Evolutionary conservation across 2,113 vertebrate species (phyloP).

Genomic region (Hyla sarda): DNA sequence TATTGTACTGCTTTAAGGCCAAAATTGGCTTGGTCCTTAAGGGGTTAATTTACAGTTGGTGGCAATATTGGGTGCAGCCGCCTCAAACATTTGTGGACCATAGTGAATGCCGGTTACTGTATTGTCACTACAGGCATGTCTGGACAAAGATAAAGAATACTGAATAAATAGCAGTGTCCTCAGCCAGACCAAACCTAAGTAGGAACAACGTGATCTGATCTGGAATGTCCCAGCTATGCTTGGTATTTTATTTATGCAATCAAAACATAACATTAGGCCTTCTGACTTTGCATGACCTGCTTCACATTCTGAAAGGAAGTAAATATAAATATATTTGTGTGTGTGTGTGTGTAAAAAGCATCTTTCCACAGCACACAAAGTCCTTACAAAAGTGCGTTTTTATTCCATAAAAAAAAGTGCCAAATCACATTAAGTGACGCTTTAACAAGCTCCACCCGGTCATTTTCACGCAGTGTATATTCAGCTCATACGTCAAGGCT

Average conservation of each 20-base stretch:
- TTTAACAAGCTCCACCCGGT: too few relatives aligned
- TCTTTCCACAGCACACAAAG: too few relatives aligned
- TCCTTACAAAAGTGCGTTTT: too few relatives aligned
- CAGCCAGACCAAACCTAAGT: not conserved
- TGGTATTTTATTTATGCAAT: slow-evolving; percentile 34
- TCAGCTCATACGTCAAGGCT: too few relatives aligned
- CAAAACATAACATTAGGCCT: not conserved
- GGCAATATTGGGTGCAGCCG: not conserved
- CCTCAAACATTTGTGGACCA: too few relatives aligned
- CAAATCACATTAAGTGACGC: too few relatives aligned
- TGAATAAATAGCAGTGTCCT: not conserved
- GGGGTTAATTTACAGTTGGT: not conserved
- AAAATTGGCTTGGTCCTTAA: too few relatives aligned
- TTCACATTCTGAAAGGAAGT: not conserved
- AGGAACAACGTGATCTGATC: not conserved
- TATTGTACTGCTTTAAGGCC: too few relatives aligned
- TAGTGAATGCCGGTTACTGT: not conserved
- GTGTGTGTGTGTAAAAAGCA: too few relatives aligned
- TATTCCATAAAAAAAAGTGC: too few relatives aligned
- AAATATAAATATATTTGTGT: too few relatives aligned
- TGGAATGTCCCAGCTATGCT: slow-evolving; percentile 2
- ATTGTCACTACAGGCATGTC: slow-evolving; percentile 24
- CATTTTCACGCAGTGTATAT: too few relatives aligned
- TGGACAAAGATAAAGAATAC: not conserved
- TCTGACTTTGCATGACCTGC: not conserved